Evolutionary conservation across 2,797 vertebrate species (phyloP).

Genomic region (Spinus pinus): DNA sequence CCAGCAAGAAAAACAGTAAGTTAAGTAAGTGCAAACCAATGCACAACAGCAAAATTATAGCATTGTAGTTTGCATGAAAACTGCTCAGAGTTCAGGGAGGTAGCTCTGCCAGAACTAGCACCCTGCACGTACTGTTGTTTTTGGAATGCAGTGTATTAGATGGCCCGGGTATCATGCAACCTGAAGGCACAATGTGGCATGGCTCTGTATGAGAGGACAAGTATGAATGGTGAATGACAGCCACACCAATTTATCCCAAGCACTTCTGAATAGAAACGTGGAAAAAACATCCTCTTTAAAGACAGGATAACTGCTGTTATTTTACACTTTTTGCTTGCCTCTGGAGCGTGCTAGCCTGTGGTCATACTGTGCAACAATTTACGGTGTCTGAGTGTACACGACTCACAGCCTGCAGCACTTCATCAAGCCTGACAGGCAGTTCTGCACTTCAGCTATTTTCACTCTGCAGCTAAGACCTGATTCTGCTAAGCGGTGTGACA

Average conservation of each 20-base stretch:
- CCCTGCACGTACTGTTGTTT: neutral
- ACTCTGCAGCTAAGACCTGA: neutral
- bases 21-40: neutral
- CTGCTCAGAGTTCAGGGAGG: neutral
- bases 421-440: neutral
- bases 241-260: neutral
- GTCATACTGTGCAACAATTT: neutral
- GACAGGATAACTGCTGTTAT: neutral
- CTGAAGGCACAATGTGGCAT: neutral
- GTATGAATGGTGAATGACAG: neutral
- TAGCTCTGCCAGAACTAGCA: neutral
- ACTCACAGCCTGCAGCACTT: neutral
- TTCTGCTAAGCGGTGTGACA: neutral
- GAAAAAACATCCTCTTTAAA: neutral
- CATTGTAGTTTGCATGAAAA: neutral
- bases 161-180: neutral
- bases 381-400: rapidly evolving
- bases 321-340: neutral
- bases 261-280: neutral
- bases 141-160: neutral
- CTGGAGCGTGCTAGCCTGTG: neutral
- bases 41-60: neutral
- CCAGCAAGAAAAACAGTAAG: neutral
- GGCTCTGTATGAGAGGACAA: neutral
- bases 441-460: neutral